Conservation (phyloP, 2,797 vertebrate species). For the Sebastolobus alascanus region DNA sequence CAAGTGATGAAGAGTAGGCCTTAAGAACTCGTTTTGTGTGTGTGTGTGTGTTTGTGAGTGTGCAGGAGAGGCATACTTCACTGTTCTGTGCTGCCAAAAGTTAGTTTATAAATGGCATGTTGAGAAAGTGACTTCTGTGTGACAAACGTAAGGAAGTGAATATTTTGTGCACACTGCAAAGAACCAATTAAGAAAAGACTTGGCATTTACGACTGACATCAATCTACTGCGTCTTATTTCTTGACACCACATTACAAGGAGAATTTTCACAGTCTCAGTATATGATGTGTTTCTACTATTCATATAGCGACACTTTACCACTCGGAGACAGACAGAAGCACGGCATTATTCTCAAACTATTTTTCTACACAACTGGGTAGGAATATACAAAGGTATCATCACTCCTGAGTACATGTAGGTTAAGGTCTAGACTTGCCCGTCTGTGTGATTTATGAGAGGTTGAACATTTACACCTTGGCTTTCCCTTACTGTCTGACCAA, state of each 20-base stretch:
- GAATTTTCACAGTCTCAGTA: slow-evolving; percentile 14
- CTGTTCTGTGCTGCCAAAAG: slow-evolving; percentile 13
- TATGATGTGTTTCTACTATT: slow-evolving; percentile 24
- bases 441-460: slow-evolving; percentile 89
- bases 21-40: background rate
- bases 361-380: slow-evolving; percentile 73
- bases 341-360: slow-evolving; percentile 61
- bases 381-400: slow-evolving; percentile 85
- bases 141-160: background rate
- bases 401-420: slow-evolving; percentile 88
- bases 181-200: slow-evolving; percentile 21
- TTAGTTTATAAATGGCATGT: background rate
- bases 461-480: slow-evolving; percentile 90
- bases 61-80: background rate
- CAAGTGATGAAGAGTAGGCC: slow-evolving; percentile 1
- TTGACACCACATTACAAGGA: slow-evolving; percentile 28
- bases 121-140: slow-evolving; percentile 10
- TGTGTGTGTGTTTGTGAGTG: background rate
- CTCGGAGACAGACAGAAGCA: slow-evolving; percentile 51
- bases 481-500: slow-evolving; percentile 88
- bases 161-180: slow-evolving; percentile 24
- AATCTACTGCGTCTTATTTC: slow-evolving; percentile 13
- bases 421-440: slow-evolving; percentile 88
- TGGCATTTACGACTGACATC: background rate
- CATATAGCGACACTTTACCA: slow-evolving; percentile 34